Conservation (phyloP, 1,140 invertebrate genomes). For the Heliconius hewitsoni region DNA sequence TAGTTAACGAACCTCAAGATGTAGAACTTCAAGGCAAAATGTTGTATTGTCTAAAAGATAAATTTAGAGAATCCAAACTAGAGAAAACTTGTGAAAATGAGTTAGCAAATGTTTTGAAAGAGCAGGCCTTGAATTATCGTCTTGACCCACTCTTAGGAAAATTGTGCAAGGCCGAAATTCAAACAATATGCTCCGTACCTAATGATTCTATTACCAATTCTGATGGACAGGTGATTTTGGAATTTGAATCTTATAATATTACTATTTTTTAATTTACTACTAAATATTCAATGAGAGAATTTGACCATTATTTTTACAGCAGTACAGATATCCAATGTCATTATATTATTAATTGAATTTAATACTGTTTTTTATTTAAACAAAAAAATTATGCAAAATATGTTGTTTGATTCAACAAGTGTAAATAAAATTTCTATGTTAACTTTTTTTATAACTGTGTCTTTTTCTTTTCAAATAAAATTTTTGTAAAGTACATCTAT, state of each 20-base stretch:
- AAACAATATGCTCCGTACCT: conserved; percentile 83
- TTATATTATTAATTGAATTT: too few species aligned
- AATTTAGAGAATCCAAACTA: conserved; percentile 88
- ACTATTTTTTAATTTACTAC: too few species aligned
- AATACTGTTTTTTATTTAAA: too few species aligned
- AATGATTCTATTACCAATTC: conserved; percentile 80
- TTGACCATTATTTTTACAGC: too few species aligned
- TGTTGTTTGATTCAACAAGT: too few species aligned
- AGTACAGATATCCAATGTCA: too few species aligned
- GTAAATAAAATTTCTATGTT: too few species aligned
- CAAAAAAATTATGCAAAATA: too few species aligned
- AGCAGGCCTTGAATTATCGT: conserved; percentile 93
- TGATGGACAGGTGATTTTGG: conserved; percentile 78
- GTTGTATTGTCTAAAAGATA: conserved; percentile 87
- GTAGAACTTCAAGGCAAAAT: conserved; percentile 85
- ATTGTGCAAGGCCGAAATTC: conserved; percentile 87
- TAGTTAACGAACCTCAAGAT: conserved; percentile 79
- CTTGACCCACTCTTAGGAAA: conserved; percentile 91
- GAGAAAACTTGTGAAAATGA: conserved; percentile 90
- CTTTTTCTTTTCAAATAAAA: too few species aligned
- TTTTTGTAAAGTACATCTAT: too few species aligned
- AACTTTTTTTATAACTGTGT: too few species aligned
- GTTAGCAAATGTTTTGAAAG: conserved; percentile 90
- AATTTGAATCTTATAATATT: neutral
- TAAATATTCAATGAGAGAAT: too few species aligned